Conservation (phyloP, 2,113 vertebrate species). For the human (Homo sapiens) region GRCh38 chr5:9343501-9344000, state of each 20-base stretch:
- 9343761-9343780: neutral
- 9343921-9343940: neutral
- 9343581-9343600: neutral
- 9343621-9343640: neutral
- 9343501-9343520: neutral
- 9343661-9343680: neutral
- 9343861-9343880: neutral
- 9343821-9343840: neutral
- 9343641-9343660: conserved; percentile 8
- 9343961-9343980: neutral
- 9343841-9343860: neutral
- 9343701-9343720: neutral
- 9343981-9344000: too few relatives aligned
- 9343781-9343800: neutral
- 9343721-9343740: neutral
- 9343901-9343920: neutral
- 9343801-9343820: neutral
- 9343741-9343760: accelerated
- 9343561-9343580: neutral
- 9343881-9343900: neutral
- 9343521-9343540: neutral
- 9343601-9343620: neutral
- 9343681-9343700: neutral
- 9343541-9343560: neutral
- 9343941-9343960: neutral